phyloP scores from a whole-genome alignment of 2,113 vertebrate species.

The Sebastes fasciatus region DNA sequence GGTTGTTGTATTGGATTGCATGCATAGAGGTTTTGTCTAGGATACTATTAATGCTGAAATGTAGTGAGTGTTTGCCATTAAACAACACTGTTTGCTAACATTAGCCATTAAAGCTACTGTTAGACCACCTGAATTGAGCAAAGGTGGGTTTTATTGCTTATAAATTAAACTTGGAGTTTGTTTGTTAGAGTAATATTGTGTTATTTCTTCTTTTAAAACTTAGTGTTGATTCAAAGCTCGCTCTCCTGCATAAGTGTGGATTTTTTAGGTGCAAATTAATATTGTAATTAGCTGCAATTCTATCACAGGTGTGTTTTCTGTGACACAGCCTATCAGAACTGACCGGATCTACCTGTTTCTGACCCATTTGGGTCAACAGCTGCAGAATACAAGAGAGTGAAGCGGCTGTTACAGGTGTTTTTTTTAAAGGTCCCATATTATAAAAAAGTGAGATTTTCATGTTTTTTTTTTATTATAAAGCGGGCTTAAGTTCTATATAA shows the following conservation, averaged over 20 bases:
- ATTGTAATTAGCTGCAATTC: background rate
- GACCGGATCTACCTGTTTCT: constrained; percentile 19
- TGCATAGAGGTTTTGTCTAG: no score
- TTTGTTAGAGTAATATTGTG: background rate
- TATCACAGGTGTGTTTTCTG: constrained; percentile 10
- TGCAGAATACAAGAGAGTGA: background rate
- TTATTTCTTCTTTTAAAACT: background rate
- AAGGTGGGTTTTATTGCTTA: background rate
- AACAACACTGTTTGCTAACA: background rate
- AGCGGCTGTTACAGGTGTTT: background rate
- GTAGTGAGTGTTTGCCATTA: background rate
- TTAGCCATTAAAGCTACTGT: background rate
- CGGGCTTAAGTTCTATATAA: no score
- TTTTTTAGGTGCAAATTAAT: background rate
- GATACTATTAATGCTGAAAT: background rate
- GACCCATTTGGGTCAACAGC: background rate
- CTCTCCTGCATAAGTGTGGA: no score
- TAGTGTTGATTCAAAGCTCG: background rate
- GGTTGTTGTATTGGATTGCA: background rate
- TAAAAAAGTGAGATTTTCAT: no score
- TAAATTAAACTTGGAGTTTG: background rate
- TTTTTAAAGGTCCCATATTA: no score
- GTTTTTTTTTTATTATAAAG: no score
- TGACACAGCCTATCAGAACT: background rate
- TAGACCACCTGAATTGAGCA: background rate